Evolutionary conservation across 2,797 vertebrate genomes (phyloP).

Genomic region (Eulemur mongoz): DNA sequence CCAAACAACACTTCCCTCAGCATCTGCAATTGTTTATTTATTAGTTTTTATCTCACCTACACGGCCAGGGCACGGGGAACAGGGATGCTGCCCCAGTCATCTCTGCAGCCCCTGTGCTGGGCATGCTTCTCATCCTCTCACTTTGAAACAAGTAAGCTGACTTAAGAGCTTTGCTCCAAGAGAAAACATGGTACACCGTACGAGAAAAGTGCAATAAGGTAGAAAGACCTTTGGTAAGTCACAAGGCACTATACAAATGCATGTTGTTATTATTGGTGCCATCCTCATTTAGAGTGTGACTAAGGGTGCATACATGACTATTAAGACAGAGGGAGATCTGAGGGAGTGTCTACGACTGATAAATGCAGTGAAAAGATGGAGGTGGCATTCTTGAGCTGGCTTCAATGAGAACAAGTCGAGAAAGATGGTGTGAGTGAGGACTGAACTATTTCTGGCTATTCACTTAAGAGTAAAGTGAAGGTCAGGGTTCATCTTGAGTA

Average conservation of each 20-base stretch:
- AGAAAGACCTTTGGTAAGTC: not conserved
- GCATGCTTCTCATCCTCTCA: not conserved
- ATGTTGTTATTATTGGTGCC: not conserved
- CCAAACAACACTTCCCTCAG: not conserved
- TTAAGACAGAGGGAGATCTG: not conserved
- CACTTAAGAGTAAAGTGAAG: not conserved
- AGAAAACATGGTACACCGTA: not conserved
- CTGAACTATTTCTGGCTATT: not conserved
- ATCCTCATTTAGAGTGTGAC: not conserved
- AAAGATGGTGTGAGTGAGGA: not conserved
- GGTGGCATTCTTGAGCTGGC: not conserved
- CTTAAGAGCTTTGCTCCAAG: not conserved
- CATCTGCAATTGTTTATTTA: not conserved
- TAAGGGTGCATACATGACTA: not conserved
- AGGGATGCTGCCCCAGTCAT: not conserved
- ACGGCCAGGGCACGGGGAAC: not conserved
- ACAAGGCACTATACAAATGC: too few species aligned
- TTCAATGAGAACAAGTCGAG: not conserved
- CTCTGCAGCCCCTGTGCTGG: not conserved
- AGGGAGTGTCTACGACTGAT: not conserved
- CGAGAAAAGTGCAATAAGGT: not conserved
- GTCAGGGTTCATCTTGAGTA: slow-evolving; percentile 39
- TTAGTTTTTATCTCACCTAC: not conserved
- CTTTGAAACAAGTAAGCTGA: not conserved
- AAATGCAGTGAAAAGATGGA: not conserved